Evolutionary conservation across 2,888 invertebrate genomes (phyloP), one percentile per base, ranked within the genome.

Genomic region (Caenorhabditis plicata): DNA sequence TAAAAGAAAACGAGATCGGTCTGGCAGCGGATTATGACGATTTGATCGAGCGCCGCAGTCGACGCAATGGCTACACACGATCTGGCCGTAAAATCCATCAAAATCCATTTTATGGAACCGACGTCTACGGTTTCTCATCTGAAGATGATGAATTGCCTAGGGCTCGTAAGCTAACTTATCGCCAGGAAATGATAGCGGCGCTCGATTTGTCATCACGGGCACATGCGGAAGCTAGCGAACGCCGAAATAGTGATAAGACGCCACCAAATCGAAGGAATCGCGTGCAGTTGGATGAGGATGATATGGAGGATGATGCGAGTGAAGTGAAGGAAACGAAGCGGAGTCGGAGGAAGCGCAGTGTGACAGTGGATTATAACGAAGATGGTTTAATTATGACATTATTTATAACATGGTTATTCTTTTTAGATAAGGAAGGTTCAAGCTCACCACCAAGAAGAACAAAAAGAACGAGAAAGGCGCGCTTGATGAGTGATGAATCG

Each of bases 1-100:
- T 71, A 31, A 64, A 66, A 8, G 72, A 73, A 38, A 68, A 69
- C 35, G 38, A 51, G 4, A 13, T 74, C 15, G 70, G 65, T 4
- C 31, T 44, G 32, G 43, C 51, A 2, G 32, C 36, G n/a, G 64
- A 67, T 23, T 54, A 32, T 20, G 60, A 60, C 7, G 58, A 60
- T 5, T 22, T 40, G 11, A 22, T 22, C 29, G 15, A 23, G 8
- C 15, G 29, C 3, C 15, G 15, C 33, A 17, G 38, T 19, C 19
- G 17, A 52, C 25, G 32, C n/a, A 60, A 35, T 47, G 65, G 50
- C 17, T 65, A 51, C 39, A 65, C 63, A n/a, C 41, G 63, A 22
- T 63, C 63, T 0, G 66, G 63, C 4, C 42, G 63, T 11, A 56
- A 56, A 22, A 53, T 60, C 15, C 31, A 53, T 15, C 58, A 56